phyloP scores from a whole-genome alignment of 2,888 invertebrate species.

The Tortrix viridana region DNA sequence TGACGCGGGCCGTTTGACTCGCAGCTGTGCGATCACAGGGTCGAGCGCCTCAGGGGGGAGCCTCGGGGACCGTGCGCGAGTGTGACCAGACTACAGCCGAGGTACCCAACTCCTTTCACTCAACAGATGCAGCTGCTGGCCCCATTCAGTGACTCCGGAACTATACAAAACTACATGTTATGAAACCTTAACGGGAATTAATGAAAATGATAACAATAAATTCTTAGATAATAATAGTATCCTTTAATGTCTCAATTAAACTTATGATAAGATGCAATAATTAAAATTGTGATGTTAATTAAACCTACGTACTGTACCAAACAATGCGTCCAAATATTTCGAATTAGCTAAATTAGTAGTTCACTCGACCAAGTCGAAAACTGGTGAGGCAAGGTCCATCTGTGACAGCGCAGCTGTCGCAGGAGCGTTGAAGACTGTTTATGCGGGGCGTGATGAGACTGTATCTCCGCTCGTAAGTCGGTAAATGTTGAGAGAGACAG shows the following conservation, averaged over 20 bases:
- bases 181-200: conserved; percentile 28
- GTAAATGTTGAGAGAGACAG: conserved; percentile 28
- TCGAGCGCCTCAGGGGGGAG: conserved; percentile 17
- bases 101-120: not conserved
- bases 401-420: conserved; percentile 39
- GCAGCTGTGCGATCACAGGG: not conserved
- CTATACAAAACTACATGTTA: conserved; percentile 27
- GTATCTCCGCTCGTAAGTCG: conserved; percentile 17
- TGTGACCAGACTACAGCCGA: not conserved
- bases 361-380: conserved; percentile 38
- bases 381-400: conserved; percentile 34
- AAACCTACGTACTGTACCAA: conserved; percentile 34
- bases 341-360: conserved; percentile 35
- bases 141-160: conserved; percentile 32
- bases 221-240: conserved; percentile 31
- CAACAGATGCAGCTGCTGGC: conserved; percentile 31
- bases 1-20: not conserved
- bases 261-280: conserved; percentile 40
- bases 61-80: not conserved
- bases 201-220: conserved; percentile 34
- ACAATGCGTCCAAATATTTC: conserved; percentile 38
- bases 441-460: conserved; percentile 36
- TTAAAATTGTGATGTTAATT: conserved; percentile 36
- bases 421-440: conserved; percentile 32
- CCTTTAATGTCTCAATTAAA: conserved; percentile 32